A percentile compares a stretch with the other conserved stretches of the same genome.
These are phyloP conservation scores for Acanthosepion lycidas DNA, from an alignment of 2,888 invertebrate genomes.

Conservation along the genomic window DNA sequence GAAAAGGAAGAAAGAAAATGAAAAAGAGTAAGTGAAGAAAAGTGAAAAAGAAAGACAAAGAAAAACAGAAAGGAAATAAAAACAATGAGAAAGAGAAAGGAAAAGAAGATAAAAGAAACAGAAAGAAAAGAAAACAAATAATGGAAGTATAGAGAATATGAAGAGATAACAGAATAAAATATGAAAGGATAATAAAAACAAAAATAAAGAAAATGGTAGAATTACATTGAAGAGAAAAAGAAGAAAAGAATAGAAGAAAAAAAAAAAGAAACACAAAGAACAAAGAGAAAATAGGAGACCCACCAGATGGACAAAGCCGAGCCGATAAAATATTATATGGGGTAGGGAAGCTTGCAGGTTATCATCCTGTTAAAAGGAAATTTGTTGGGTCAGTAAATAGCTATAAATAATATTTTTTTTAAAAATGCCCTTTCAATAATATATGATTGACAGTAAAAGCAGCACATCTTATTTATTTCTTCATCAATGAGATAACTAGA, in stretches of 20 bases:
- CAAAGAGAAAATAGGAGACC: not conserved
- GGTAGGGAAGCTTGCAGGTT: not conserved
- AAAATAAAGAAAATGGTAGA: too few species aligned
- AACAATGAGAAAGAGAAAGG: too few species aligned
- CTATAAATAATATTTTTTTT: not conserved
- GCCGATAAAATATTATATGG: not conserved
- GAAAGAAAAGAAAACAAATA: too few species aligned
- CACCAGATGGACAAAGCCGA: too few species aligned
- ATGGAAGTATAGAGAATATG: not conserved
- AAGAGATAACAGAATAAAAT: not conserved
- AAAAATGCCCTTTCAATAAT: constrained; percentile 14
- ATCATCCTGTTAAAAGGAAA: not conserved
- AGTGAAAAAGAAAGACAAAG: not conserved
- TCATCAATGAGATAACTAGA: not conserved
- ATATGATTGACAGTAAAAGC: not conserved
- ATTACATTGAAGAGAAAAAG: too few species aligned
- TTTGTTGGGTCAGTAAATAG: not conserved
- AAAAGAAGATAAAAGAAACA: too few species aligned
- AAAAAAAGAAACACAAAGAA: not conserved
- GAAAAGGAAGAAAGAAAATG: not conserved
- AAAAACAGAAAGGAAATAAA: not conserved
- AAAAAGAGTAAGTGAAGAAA: not conserved
- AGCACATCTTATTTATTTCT: not conserved
- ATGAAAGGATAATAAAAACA: not conserved
- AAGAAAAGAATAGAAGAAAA: not conserved